These are phyloP conservation scores for Irena cyanogastra DNA, from an alignment of 2,113 vertebrate species.

Conservation along the genomic window DNA sequence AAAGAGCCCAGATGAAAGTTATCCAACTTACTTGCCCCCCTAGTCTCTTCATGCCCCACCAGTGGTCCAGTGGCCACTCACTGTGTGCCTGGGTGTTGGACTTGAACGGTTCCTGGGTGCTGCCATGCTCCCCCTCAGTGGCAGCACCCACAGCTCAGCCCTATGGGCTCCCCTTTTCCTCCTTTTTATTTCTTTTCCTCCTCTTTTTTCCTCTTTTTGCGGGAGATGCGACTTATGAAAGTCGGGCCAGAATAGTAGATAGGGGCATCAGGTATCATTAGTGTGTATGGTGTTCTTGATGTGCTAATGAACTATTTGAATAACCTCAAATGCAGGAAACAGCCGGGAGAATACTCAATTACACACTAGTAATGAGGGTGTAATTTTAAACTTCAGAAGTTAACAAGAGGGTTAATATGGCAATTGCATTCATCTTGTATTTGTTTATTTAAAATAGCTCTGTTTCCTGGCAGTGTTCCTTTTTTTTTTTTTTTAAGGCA, in stretches of 20 bases:
- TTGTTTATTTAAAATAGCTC: slow-evolving; percentile 52
- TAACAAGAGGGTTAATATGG: slow-evolving; percentile 49
- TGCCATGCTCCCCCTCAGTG: rapidly evolving
- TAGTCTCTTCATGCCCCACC: rapidly evolving
- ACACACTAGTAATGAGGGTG: slow-evolving; percentile 31
- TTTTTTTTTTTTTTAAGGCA: not conserved
- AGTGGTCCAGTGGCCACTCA: not conserved
- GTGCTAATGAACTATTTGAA: slow-evolving; percentile 52
- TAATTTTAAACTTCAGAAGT: slow-evolving; percentile 63
- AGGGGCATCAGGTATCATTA: slow-evolving; percentile 29
- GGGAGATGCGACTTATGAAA: not conserved
- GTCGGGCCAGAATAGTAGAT: not conserved
- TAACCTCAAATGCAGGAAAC: slow-evolving; percentile 55
- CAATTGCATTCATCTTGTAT: slow-evolving; percentile 60
- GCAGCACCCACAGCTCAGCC: not conserved
- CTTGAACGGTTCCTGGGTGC: not conserved
- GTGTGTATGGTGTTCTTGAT: slow-evolving; percentile 10
- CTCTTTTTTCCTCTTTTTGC: not conserved
- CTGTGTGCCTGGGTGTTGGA: not conserved
- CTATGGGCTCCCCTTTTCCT: not conserved
- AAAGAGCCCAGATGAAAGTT: not conserved
- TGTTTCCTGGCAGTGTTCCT: slow-evolving; percentile 45
- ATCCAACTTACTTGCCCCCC: not conserved
- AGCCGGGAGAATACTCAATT: slow-evolving; percentile 46
- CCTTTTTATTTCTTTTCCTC: not conserved